Conservation (phyloP, 2,797 vertebrate genomes). For the Orientallactaga sibirica region DNA sequence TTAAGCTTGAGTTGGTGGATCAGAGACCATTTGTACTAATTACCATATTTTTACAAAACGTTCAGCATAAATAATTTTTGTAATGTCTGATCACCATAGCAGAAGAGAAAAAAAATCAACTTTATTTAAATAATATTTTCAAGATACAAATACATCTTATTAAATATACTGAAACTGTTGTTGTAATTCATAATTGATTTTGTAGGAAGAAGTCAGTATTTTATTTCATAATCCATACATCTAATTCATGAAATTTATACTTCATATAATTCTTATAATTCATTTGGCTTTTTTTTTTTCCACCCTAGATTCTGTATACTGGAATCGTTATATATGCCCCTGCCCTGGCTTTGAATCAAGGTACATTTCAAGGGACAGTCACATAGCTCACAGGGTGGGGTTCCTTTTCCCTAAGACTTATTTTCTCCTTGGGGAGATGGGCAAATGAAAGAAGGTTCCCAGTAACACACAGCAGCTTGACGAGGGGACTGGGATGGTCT, state of each 20-base stretch:
- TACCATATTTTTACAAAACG: background rate
- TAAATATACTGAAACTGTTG: background rate
- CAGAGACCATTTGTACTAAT: background rate
- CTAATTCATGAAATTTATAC: conserved; percentile 42
- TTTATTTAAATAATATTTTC: conserved; percentile 25
- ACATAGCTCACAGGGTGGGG: background rate
- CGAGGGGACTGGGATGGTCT: background rate
- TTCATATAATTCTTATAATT: background rate
- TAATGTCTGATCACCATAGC: background rate
- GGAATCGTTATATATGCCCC: conserved; percentile 92
- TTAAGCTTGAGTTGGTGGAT: conserved; percentile 34
- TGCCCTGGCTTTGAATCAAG: conserved; percentile 91
- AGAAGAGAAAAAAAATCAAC: conserved; percentile 4
- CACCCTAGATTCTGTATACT: conserved; percentile 88
- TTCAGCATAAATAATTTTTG: background rate
- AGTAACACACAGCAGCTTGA: background rate
- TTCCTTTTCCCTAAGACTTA: conserved; percentile 27
- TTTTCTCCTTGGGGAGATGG: background rate
- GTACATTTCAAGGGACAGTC: conserved; percentile 81
- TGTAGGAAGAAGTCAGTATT: background rate
- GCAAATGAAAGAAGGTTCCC: background rate
- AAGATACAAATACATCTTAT: conserved; percentile 55
- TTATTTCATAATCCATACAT: conserved; percentile 26
- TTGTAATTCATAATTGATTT: conserved; percentile 51
- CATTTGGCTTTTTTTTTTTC: conserved; percentile 49